A percentile compares a stretch with the other conserved stretches of the same genome.
These are phyloP conservation scores for Alectoris magna DNA, from an alignment of 2,797 vertebrate genomes.

Conservation along the genomic window DNA sequence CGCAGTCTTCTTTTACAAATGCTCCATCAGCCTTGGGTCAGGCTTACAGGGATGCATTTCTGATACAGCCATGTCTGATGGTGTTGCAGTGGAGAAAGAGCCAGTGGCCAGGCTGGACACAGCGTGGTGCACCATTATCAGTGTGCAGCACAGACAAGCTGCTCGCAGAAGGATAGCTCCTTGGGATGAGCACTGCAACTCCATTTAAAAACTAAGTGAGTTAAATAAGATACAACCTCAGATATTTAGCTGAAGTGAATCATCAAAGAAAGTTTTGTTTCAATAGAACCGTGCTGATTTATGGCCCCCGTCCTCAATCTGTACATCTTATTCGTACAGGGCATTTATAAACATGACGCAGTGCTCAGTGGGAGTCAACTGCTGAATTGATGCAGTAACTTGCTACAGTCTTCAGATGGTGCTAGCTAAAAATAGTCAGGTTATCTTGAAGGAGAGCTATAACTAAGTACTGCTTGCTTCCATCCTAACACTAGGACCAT, in stretches of 20 bases:
- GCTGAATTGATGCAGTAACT: not conserved
- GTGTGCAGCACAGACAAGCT: not conserved
- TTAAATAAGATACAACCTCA: not conserved
- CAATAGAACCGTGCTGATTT: not conserved
- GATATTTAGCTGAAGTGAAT: not conserved
- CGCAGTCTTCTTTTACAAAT: not conserved
- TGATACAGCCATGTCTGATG: not conserved
- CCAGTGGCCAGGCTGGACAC: not conserved
- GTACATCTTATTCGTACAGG: not conserved
- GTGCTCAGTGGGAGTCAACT: not conserved
- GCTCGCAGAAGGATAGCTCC: not conserved
- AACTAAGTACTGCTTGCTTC: not conserved
- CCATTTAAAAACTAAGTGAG: not conserved
- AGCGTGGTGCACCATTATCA: fast-evolving
- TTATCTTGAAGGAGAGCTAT: not conserved
- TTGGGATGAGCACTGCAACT: not conserved
- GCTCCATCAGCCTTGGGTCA: not conserved
- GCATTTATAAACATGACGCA: not conserved
- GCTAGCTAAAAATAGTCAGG: not conserved
- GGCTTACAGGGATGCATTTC: not conserved
- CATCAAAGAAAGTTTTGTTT: slow-evolving; percentile 30
- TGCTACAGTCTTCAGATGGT: not conserved
- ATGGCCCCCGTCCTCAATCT: not conserved
- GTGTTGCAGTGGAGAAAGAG: not conserved
- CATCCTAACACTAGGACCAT: not conserved